Evolutionary conservation across 2,797 vertebrate species (phyloP).

Genomic region (Peromyscus nudipes): DNA sequence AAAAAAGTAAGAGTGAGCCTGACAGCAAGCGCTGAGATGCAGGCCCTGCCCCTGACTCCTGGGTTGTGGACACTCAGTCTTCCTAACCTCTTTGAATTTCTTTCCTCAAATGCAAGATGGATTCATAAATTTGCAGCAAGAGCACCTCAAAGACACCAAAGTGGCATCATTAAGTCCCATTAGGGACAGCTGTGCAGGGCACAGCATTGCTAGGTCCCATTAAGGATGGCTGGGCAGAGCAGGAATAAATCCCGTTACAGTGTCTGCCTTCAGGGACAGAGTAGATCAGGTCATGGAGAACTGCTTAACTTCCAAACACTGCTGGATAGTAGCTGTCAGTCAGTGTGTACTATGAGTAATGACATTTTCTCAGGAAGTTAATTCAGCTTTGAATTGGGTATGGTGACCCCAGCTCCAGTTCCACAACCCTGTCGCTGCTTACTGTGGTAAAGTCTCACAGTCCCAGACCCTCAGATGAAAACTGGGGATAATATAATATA

Average conservation of each 20-base stretch:
- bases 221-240: not conserved
- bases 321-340: not conserved
- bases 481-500: not conserved
- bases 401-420: not conserved
- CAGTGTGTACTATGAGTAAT: not conserved
- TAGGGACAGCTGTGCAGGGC: not conserved
- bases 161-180: no score
- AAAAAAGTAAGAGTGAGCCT: not conserved
- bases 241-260: not conserved
- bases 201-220: no score
- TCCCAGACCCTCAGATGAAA: not conserved
- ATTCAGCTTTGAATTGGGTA: not conserved
- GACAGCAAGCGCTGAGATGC: rapidly evolving
- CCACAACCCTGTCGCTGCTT: not conserved
- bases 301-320: not conserved
- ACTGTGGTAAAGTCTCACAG: not conserved
- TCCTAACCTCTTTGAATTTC: not conserved
- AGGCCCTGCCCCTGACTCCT: not conserved
- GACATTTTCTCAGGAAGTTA: not conserved
- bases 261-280: not conserved
- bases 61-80: not conserved
- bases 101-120: not conserved
- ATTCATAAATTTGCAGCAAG: not conserved
- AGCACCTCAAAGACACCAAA: not conserved
- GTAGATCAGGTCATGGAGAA: not conserved